phyloP scores from a whole-genome alignment of 1,140 invertebrate species.

The Drosophila setifemur region DNA sequence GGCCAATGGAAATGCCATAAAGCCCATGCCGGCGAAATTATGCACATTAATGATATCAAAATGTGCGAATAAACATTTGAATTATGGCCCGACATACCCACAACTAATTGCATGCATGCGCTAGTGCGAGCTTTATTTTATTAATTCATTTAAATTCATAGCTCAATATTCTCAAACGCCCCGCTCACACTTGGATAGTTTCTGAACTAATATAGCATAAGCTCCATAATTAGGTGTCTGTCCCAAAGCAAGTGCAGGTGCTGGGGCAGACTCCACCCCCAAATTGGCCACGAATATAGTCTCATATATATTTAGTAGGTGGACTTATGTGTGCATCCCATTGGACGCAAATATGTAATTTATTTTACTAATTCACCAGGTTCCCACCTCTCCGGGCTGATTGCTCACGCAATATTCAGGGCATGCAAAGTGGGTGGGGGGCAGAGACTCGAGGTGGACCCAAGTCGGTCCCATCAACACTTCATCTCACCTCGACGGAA shows the following conservation, averaged over 20 bases:
- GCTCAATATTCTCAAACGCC: slow-evolving; percentile 48
- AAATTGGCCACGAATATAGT: neutral
- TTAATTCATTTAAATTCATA: slow-evolving; percentile 80
- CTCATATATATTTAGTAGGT: neutral
- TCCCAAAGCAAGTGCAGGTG: too few relatives aligned
- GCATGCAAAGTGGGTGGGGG: slow-evolving; percentile 45
- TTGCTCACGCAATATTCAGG: slow-evolving; percentile 39
- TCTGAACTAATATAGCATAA: slow-evolving; percentile 73
- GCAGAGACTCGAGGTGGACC: neutral
- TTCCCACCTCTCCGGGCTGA: slow-evolving; percentile 63
- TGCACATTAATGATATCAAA: slow-evolving; percentile 75
- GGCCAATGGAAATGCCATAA: slow-evolving; percentile 30
- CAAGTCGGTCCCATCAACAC: slow-evolving; percentile 11
- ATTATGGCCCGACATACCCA: slow-evolving; percentile 48
- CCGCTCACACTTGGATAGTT: slow-evolving; percentile 15
- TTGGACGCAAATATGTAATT: slow-evolving; percentile 64
- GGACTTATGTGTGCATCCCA: slow-evolving; percentile 16
- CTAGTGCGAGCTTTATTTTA: slow-evolving; percentile 66
- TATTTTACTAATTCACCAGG: slow-evolving; percentile 76
- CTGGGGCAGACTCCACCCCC: slow-evolving; percentile 4
- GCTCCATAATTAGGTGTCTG: slow-evolving; percentile 62
- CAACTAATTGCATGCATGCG: slow-evolving; percentile 38
- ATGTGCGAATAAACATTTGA: slow-evolving; percentile 71
- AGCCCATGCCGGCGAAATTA: slow-evolving; percentile 40
- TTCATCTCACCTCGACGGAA: slow-evolving; percentile 8